Evolutionary conservation across 2,113 vertebrate species (phyloP), one percentile per base, ranked within the genome.

Genomic region (Pitta sordida): DNA sequence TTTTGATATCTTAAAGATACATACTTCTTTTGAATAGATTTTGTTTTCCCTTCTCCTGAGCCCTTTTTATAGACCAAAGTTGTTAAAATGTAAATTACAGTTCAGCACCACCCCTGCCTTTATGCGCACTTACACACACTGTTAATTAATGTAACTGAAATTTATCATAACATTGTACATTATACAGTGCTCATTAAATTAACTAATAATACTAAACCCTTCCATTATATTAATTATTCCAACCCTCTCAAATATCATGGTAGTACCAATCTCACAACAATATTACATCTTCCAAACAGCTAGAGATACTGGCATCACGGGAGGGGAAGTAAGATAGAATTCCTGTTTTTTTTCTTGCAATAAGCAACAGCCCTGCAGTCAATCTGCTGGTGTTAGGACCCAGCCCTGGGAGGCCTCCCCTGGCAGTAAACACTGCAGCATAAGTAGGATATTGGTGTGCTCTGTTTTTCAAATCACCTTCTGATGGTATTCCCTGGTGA

Each of bases 1-100:
- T 91, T 81, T 46, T 91, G 69, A 37, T 34, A 46, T 37, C 43
- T 53, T 80, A 65, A 56, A 77, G 59, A 86, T 8, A 58, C 1
- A 26, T 21, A 65, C 34, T 82, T 71, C 37, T 83, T 91, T 32
- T 63, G 41, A 78, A 70, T 3, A 79, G 29, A 49, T 77, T 94
- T 74, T 78, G 30, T 19, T 63, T 74, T 82, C 21, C 15, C 6
- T 41, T 94, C 55, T 51, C 55, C 24, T 48, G 27, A 48, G 73
- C 6, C 19, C 22, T 52, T 63, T 93, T 49, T 26, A 44, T 34
- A 83, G 74, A 46, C 16, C 15, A 5, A 53, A 74, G 22, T 46
- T 67, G 34, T 77, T 93, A 55, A 81, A 22, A 93, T 84, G 69
- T 37, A 94, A 91, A 94, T 91, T 86, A 86, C 22, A 81, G 44